phyloP scores from a whole-genome alignment of 2,113 vertebrate species.

The Toxotes jaculatrix region DNA sequence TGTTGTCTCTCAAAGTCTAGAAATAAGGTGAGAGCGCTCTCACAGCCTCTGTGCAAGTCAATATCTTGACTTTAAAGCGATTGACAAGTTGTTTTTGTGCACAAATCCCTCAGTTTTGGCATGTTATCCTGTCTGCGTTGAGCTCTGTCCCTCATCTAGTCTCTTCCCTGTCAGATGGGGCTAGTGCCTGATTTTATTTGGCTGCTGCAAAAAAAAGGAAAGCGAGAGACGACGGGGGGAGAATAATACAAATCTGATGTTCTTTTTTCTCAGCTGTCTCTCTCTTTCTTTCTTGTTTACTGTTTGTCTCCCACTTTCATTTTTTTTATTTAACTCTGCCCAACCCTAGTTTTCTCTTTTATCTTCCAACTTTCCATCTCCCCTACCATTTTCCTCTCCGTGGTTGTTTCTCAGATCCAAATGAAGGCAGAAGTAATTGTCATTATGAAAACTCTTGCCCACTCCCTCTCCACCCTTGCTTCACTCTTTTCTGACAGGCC shows the following conservation, averaged over 20 bases:
- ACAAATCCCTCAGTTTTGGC: constrained; percentile 72
- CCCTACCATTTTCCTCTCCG: constrained; percentile 1
- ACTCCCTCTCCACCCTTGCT: constrained; percentile 19
- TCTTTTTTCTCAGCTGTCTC: constrained; percentile 55
- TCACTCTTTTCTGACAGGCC: constrained; percentile 58
- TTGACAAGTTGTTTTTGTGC: constrained; percentile 73
- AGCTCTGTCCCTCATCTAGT: constrained; percentile 63
- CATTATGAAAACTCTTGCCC: constrained; percentile 52
- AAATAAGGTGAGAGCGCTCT: constrained; percentile 56
- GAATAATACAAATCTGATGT: constrained; percentile 48
- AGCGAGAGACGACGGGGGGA: background rate
- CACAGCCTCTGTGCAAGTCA: constrained; percentile 66
- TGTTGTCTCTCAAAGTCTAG: constrained; percentile 57
- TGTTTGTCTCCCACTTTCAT: constrained; percentile 39
- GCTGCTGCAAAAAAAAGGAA: constrained; percentile 58
- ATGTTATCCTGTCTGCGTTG: constrained; percentile 70
- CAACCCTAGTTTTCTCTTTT: constrained; percentile 33
- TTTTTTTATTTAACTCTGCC: constrained; percentile 50
- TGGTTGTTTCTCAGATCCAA: constrained; percentile 35
- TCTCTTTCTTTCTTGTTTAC: constrained; percentile 42
- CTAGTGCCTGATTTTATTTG: constrained; percentile 62
- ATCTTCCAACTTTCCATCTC: constrained; percentile 38
- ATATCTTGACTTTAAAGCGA: constrained; percentile 72
- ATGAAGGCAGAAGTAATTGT: constrained; percentile 52
- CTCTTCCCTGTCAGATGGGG: constrained; percentile 64